Base-by-base conservation (phyloP, 2,888 invertebrate species). In the Cepaea hortensis region DNA sequence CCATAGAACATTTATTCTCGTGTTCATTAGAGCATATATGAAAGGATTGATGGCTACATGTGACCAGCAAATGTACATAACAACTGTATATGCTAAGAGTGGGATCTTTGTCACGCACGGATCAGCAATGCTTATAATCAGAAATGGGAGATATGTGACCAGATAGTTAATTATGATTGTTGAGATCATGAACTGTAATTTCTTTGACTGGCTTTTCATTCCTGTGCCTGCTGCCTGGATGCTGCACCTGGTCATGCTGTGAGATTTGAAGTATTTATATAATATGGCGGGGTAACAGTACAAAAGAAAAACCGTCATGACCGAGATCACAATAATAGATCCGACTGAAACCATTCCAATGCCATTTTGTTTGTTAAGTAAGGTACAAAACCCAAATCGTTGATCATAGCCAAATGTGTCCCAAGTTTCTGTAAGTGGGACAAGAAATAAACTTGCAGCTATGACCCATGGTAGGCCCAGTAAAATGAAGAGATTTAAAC, bases 31-130 rank as follows among this genome's bases (percentile, higher is more conserved):
- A 1, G 86, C 82, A 61, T 86, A 86, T 18, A 85, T 85, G 23
- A 85, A 11, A 35, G 85, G 81, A n/a, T 85, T 81, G 11, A 50
- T 81, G 81, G 85, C 85, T 0, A 65, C 55, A 65, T 85, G 85
- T 18, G 81, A 81, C 85, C 85, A 85, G 46, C 81, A 81, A 13
- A 75, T 70, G 65, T 85, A 85, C 18, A 85, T 4, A 61, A 85
- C 23, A 9, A 15, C 65, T 11, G 81, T 85, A 48, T 79, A 72
- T 20, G 81, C 13, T 1, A 20, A 18, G 23, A 46, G 15, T 9
- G 81, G 23, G 15, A 55, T 73, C 0, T 20, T 35, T 50, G n/a
- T 65, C 4, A 81, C 9, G 55, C 85, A 85, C 0, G 85, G 85
- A 70, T 85, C 81, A 3, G 46, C 62, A 9, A 75, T 65, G 23